A percentile compares a stretch with the other conserved stretches of the same genome.
These are phyloP conservation scores for Nomada ferruginata DNA, from an alignment of 2,888 invertebrate genomes.

Conservation along the genomic window DNA sequence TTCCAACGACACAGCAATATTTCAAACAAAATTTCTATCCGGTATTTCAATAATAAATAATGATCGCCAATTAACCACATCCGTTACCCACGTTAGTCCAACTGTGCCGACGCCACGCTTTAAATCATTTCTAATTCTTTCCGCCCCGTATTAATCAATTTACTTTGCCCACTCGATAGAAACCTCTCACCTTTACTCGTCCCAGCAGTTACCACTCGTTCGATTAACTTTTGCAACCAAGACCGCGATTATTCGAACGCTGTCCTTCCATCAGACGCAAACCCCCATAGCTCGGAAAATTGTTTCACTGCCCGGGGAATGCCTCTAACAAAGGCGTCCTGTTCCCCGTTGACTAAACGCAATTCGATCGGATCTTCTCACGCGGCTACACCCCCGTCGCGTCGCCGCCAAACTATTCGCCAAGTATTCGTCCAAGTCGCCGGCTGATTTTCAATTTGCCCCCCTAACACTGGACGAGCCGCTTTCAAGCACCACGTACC, in stretches of 20 bases:
- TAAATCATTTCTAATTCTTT: not conserved
- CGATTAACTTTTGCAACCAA: conserved; percentile 6
- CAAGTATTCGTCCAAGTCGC: conserved; percentile 50
- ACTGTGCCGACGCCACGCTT: not conserved
- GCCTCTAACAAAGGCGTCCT: conserved; percentile 5
- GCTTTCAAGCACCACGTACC: conserved; percentile 20
- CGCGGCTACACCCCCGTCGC: conserved; percentile 34
- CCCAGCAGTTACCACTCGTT: not conserved
- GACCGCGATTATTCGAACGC: not conserved
- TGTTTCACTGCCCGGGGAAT: not conserved
- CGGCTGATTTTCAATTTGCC: conserved; percentile 68
- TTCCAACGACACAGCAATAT: not conserved
- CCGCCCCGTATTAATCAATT: not conserved
- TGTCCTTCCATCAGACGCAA: not conserved
- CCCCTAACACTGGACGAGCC: conserved; percentile 2
- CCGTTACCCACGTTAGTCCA: not conserved
- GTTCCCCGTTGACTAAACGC: conserved; percentile 33
- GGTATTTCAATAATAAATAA: conserved; percentile 23
- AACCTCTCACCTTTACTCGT: no score
- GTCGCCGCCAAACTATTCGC: conserved; percentile 59
- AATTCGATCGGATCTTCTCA: conserved; percentile 45
- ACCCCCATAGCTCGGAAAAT: not conserved
- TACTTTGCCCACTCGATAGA: no score
- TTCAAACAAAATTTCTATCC: conserved; percentile 4
- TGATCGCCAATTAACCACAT: conserved; percentile 2